These are phyloP conservation scores for Erynnis tages DNA, from an alignment of 2,888 invertebrate species.

Conservation along the genomic window DNA sequence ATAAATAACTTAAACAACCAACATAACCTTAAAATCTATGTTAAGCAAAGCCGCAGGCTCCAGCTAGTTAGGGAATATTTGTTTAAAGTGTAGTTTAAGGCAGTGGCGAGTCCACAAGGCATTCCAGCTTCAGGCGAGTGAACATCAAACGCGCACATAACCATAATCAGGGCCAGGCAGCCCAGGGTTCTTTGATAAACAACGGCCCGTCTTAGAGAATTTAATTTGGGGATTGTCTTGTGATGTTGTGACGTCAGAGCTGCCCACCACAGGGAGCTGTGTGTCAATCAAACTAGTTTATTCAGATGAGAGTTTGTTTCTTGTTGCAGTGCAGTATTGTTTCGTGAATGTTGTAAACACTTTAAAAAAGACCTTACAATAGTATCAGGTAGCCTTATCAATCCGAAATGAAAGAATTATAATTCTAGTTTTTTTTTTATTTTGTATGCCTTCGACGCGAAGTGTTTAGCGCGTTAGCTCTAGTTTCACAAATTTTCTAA, in stretches of 20 bases:
- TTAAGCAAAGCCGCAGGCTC: constrained; percentile 8
- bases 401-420: no score
- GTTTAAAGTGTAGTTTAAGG: constrained; percentile 40
- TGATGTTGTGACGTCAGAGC: constrained; percentile 23
- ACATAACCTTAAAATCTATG: no score
- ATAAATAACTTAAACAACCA: no score
- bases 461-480: no score
- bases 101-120: constrained; percentile 57
- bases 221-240: constrained; percentile 58
- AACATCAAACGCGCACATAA: constrained; percentile 64
- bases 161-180: constrained; percentile 50
- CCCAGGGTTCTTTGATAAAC: constrained; percentile 76
- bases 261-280: neutral
- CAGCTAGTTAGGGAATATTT: constrained; percentile 17
- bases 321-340: no score
- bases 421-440: no score
- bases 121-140: constrained; percentile 62
- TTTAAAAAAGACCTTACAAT: no score
- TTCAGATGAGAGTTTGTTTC: no score
- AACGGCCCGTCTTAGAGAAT: constrained; percentile 71
- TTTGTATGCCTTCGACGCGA: no score
- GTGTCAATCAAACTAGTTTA: constrained; percentile 21
- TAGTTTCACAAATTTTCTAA: no score
- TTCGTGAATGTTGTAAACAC: no score
- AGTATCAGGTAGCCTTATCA: no score